phyloP scores from a whole-genome alignment of 2,113 vertebrate genomes.

The Vulpes lagopus region DNA sequence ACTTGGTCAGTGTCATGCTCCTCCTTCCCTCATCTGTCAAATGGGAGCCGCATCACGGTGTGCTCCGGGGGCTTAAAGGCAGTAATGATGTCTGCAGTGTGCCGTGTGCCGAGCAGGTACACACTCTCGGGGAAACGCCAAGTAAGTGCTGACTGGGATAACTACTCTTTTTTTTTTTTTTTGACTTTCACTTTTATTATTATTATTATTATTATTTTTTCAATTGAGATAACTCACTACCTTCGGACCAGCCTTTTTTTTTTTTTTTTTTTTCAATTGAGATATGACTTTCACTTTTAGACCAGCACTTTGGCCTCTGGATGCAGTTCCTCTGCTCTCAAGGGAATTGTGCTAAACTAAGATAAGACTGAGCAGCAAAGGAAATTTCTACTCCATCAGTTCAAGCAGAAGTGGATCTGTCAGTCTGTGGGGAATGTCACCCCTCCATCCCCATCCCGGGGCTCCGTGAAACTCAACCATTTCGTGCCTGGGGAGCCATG shows the following conservation, averaged over 20 bases:
- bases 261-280: no score
- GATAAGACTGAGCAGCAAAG: neutral
- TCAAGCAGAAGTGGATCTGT: neutral
- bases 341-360: slow-evolving; percentile 26
- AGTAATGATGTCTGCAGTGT: neutral
- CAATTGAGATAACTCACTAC: no score
- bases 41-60: neutral
- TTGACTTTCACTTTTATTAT: neutral
- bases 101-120: neutral
- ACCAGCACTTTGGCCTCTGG: neutral
- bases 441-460: neutral
- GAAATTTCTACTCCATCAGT: neutral
- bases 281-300: neutral
- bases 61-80: neutral
- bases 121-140: neutral
- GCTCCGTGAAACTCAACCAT: neutral
- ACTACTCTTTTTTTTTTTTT: neutral
- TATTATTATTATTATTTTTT: no score
- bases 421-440: neutral
- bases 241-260: no score
- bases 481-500: neutral
- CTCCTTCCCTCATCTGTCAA: neutral
- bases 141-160: neutral
- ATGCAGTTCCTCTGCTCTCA: neutral
- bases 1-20: neutral